Percentiles rank a stretch among this genome's conserved stretches.
phyloP scores from a whole-genome alignment of 2,797 vertebrate genomes.

The Kryptolebias ocellatus region DNA sequence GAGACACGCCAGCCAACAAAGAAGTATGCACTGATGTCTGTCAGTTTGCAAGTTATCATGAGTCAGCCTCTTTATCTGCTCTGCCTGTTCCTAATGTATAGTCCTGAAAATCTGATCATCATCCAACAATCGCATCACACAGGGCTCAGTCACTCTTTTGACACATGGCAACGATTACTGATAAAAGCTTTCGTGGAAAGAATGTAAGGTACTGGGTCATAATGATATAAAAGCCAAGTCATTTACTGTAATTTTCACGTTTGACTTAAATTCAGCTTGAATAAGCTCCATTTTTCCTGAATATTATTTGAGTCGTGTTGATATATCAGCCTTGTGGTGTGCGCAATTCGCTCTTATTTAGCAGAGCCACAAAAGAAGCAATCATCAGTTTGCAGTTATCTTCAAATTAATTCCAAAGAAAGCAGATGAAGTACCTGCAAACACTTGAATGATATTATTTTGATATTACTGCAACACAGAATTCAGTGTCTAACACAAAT shows the following conservation, averaged over 20 bases:
- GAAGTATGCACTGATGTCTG: slow-evolving; percentile 63
- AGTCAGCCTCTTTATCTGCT: slow-evolving; percentile 49
- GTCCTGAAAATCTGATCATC: slow-evolving; percentile 36
- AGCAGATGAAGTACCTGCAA: background rate
- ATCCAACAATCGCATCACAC: slow-evolving; percentile 34
- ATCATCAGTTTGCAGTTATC: background rate
- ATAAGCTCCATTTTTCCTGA: slow-evolving; percentile 15
- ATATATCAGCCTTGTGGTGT: background rate
- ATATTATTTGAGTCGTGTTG: slow-evolving; percentile 18
- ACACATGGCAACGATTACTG: slow-evolving; percentile 58
- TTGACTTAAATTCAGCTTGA: slow-evolving; percentile 34
- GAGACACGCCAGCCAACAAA: slow-evolving; percentile 68
- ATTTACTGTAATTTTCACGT: slow-evolving; percentile 21
- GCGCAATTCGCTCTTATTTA: background rate
- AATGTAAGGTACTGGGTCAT: slow-evolving; percentile 6
- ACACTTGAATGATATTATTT: background rate
- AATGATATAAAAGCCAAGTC: slow-evolving; percentile 18
- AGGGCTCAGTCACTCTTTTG: slow-evolving; percentile 48
- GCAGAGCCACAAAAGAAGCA: background rate
- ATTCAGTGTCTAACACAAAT: background rate
- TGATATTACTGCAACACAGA: background rate
- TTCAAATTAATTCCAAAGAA: background rate
- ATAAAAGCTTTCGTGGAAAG: slow-evolving; percentile 31
- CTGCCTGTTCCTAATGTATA: slow-evolving; percentile 42
- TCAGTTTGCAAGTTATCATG: slow-evolving; percentile 50